These are phyloP conservation scores for Antheraea assamensis DNA, from an alignment of 2,888 invertebrate genomes.

Conservation along the genomic window DNA sequence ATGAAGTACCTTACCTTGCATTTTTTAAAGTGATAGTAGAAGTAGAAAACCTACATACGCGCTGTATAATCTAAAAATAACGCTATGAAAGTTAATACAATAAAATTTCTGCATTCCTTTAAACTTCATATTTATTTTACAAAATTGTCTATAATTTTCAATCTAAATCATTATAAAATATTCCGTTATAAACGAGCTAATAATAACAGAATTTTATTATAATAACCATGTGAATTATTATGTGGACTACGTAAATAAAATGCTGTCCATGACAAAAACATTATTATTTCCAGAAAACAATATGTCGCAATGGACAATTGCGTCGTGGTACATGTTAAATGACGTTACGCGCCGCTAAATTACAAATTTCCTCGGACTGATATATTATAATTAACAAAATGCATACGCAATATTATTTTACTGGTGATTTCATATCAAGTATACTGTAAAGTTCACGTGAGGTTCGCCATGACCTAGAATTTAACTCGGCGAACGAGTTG, in stretches of 20 bases:
- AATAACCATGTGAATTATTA: neutral
- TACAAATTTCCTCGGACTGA: constrained; percentile 16
- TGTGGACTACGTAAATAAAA: constrained; percentile 12
- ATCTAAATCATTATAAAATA: neutral
- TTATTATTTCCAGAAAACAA: constrained; percentile 15
- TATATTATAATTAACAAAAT: constrained; percentile 12
- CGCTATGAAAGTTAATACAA: neutral
- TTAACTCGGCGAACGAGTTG: constrained; percentile 1
- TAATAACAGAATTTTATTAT: neutral
- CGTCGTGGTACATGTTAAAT: neutral
- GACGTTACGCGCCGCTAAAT: constrained; percentile 21
- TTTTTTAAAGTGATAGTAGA: no score
- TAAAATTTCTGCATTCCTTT: neutral
- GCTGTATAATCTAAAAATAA: neutral
- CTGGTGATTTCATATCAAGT: neutral
- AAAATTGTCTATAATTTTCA: neutral
- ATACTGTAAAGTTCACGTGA: constrained; percentile 20
- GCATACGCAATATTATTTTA: constrained; percentile 3
- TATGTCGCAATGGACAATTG: constrained; percentile 19
- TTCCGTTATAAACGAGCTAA: neutral
- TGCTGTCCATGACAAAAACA: neutral
- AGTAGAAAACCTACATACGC: neutral
- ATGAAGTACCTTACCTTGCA: no score
- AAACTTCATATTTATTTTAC: neutral
- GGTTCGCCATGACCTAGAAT: constrained; percentile 48